A percentile compares a stretch with the other conserved stretches of the same genome.
Conservation (phyloP, 2,113 vertebrate species). For the Bucco capensis region DNA sequence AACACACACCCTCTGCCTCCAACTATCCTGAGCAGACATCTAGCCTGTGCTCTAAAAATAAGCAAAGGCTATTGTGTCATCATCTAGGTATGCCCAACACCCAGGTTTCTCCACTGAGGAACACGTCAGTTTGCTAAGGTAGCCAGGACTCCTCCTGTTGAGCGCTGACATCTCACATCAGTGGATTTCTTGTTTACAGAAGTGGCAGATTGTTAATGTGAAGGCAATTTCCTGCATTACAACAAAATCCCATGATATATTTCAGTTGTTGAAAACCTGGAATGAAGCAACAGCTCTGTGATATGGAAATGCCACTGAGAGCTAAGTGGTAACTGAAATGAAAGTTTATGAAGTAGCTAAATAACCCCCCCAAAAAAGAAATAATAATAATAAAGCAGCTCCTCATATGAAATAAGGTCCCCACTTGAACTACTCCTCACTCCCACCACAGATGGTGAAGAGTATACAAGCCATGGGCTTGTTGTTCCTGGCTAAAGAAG, state of each 20-base stretch:
- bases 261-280: constrained; percentile 53
- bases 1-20: neutral
- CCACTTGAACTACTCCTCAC: neutral
- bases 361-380: neutral
- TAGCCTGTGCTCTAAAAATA: neutral
- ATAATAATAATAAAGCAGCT: neutral
- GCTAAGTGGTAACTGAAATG: constrained; percentile 12
- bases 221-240: constrained; percentile 61
- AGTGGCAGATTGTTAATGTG: constrained; percentile 46
- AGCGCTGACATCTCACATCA: constrained; percentile 11
- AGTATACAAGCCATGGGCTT: neutral
- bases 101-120: neutral
- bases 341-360: constrained; percentile 12
- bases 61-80: neutral
- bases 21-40: neutral
- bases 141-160: neutral
- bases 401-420: neutral
- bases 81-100: neutral
- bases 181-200: constrained; percentile 46
- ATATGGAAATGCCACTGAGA: constrained; percentile 28
- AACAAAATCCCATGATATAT: constrained; percentile 46
- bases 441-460: neutral
- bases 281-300: constrained; percentile 25
- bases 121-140: neutral
- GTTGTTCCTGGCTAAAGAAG: neutral